These are phyloP conservation scores for Parochlus steinenii DNA, from an alignment of 2,888 invertebrate genomes.

Conservation along the genomic window DNA sequence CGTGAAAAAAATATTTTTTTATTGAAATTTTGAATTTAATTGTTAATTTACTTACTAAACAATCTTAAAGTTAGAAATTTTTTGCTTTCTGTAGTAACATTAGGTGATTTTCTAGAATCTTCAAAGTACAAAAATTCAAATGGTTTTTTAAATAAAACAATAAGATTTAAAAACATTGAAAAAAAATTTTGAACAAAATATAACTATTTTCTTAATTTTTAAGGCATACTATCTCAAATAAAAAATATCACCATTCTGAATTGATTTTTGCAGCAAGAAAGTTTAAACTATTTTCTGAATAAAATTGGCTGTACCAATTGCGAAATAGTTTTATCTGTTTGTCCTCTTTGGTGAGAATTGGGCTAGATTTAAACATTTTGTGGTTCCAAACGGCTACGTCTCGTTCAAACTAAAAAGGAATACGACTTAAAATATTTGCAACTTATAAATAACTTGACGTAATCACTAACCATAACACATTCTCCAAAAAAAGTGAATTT, in stretches of 20 bases:
- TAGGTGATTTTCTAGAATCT: no score
- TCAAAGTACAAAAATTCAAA: no score
- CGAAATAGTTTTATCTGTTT: slow-evolving; percentile 53
- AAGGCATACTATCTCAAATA: no score
- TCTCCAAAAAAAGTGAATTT: slow-evolving; percentile 51
- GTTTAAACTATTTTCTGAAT: slow-evolving; percentile 49
- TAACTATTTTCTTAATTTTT: no score
- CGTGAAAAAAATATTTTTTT: no score
- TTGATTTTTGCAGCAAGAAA: slow-evolving; percentile 25
- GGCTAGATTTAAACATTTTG: slow-evolving; percentile 55
- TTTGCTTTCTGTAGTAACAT: no score
- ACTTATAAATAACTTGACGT: neutral
- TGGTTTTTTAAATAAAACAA: no score
- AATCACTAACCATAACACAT: slow-evolving; percentile 40
- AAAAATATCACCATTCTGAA: slow-evolving; percentile 23
- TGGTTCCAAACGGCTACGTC: slow-evolving; percentile 79
- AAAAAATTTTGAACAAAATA: no score
- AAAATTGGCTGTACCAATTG: slow-evolving; percentile 75
- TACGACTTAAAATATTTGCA: neutral
- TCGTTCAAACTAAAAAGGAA: slow-evolving; percentile 50
- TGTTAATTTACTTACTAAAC: no score
- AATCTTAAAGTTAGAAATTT: no score
- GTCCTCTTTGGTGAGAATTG: slow-evolving; percentile 59
- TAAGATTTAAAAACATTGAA: no score
- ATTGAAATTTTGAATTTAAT: no score